Conservation (phyloP, 2,113 vertebrate genomes). For the Charina bottae region DNA sequence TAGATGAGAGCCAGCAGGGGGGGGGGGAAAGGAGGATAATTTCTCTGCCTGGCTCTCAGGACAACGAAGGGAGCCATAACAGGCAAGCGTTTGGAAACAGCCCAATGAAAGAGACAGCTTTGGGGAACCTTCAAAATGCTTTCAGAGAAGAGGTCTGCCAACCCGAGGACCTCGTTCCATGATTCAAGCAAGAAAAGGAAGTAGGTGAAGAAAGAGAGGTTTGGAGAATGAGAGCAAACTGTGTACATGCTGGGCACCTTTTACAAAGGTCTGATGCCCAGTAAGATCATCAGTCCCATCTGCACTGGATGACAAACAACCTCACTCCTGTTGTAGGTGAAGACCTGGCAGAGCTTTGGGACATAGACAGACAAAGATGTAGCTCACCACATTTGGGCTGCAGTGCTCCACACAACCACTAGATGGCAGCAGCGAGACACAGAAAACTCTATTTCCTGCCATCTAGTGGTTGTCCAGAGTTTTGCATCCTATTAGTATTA, state of each 20-base stretch:
- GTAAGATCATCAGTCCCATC: neutral
- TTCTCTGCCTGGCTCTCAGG: neutral
- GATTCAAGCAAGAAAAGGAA: neutral
- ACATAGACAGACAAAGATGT: neutral
- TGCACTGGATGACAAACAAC: neutral
- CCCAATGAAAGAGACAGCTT: neutral
- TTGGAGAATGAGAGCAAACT: neutral
- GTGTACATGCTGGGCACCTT: neutral
- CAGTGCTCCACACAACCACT: neutral
- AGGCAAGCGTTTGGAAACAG: neutral
- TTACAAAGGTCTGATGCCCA: neutral
- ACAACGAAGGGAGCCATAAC: neutral
- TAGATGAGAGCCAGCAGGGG: neutral
- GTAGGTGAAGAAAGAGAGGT: neutral
- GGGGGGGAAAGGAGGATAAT: neutral
- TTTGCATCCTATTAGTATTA: neutral
- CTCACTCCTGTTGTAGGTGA: neutral
- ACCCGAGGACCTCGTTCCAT: too few relatives aligned
- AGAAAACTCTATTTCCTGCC: neutral
- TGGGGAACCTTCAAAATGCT: neutral
- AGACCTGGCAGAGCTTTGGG: neutral
- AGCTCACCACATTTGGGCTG: neutral
- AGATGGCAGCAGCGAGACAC: neutral
- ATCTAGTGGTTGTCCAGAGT: neutral
- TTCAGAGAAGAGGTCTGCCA: neutral